phyloP scores from a whole-genome alignment of 1,140 invertebrate genomes.

The Sitophilus oryzae region DNA sequence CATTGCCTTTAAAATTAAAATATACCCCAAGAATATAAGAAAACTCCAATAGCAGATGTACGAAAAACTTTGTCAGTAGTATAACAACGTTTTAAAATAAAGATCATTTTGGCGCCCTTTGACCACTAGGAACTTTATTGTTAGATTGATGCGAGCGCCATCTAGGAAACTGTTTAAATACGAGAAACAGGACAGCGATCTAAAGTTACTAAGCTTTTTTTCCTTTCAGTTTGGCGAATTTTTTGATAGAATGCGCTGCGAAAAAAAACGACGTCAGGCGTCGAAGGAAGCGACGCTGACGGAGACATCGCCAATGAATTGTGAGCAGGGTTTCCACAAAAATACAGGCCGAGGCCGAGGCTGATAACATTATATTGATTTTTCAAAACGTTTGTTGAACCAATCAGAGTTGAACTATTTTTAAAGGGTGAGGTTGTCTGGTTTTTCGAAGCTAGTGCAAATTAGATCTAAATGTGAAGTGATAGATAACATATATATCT shows the following conservation, averaged over 20 bases:
- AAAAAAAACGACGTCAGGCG: conserved; percentile 37
- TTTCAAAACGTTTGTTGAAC: conserved; percentile 47
- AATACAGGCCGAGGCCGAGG: conserved; percentile 43
- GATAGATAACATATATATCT: conserved; percentile 33
- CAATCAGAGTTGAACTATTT: conserved; percentile 46
- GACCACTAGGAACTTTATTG: too few relatives aligned
- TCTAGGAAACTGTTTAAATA: too few relatives aligned
- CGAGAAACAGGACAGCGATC: neutral
- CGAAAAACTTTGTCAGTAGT: too few relatives aligned
- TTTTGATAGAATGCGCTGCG: conserved; percentile 39
- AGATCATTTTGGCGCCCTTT: too few relatives aligned
- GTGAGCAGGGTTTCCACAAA: conserved; percentile 40
- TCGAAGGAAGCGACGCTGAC: conserved; percentile 40
- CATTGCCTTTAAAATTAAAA: too few relatives aligned
- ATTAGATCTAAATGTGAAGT: conserved; percentile 36
- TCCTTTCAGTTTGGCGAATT: conserved; percentile 27
- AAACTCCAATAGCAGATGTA: too few relatives aligned
- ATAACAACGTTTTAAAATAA: too few relatives aligned
- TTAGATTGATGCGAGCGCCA: too few relatives aligned
- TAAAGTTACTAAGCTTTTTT: conserved; percentile 4
- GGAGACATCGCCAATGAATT: conserved; percentile 41
- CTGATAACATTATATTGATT: conserved; percentile 46
- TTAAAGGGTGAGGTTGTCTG: conserved; percentile 46
- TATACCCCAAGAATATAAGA: too few relatives aligned
- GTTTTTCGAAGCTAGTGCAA: conserved; percentile 41